A percentile compares a stretch with the other conserved stretches of the same genome.
These are phyloP conservation scores for Drosophila nigritarsus DNA, from an alignment of 2,888 invertebrate species.

Conservation along the genomic window DNA sequence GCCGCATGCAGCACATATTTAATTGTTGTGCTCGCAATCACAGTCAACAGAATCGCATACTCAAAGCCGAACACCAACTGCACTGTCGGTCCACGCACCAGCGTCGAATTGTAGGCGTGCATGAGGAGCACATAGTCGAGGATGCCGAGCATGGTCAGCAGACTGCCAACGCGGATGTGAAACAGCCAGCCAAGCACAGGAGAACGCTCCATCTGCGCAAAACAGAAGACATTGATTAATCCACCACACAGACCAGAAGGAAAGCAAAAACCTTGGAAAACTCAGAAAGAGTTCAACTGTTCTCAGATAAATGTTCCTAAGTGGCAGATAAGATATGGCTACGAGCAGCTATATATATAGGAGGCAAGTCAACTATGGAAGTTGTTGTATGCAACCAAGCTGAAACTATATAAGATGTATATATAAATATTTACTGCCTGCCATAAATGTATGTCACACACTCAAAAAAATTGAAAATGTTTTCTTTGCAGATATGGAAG, in stretches of 20 bases:
- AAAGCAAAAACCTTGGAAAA: no score
- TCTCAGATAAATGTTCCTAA: no score
- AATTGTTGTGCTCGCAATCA: slow-evolving; percentile 95
- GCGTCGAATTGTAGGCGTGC: slow-evolving; percentile 96
- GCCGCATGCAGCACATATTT: slow-evolving; percentile 95
- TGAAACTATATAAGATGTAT: no score
- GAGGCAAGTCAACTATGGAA: neutral
- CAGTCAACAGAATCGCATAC: slow-evolving; percentile 97
- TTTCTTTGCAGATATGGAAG: no score
- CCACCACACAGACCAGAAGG: neutral
- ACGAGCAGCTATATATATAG: neutral
- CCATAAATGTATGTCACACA: no score
- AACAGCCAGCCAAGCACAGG: slow-evolving; percentile 98
- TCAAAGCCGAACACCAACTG: slow-evolving; percentile 99
- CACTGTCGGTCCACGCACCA: slow-evolving; percentile 97
- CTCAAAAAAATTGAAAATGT: no score
- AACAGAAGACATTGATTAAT: neutral
- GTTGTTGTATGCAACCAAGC: no score
- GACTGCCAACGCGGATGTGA: slow-evolving; percentile 94
- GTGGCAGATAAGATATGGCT: no score
- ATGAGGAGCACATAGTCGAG: slow-evolving; percentile 95
- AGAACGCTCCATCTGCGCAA: slow-evolving; percentile 97
- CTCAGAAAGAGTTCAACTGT: no score
- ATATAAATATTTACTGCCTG: no score
- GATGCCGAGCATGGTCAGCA: slow-evolving; percentile 92